Percentiles rank a stretch among this genome's conserved stretches.
Conservation (phyloP, 1,140 invertebrate genomes). For the Choristoneura fumiferana region DNA sequence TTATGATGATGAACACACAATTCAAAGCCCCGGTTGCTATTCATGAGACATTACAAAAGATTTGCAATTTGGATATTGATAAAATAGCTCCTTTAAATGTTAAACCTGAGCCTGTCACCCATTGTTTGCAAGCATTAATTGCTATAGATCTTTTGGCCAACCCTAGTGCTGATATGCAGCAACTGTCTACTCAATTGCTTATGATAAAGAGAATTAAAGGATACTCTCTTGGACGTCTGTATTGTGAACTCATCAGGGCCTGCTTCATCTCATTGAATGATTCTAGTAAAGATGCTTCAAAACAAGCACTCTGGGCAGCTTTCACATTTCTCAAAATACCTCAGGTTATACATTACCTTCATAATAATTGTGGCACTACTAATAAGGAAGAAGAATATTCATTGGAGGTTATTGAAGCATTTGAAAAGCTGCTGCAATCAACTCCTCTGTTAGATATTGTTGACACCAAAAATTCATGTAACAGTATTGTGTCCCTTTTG, state of each 20-base stretch:
- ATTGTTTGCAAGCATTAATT: conserved; percentile 86
- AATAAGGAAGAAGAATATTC: conserved; percentile 82
- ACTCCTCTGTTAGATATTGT: conserved; percentile 92
- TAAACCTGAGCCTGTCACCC: conserved; percentile 83
- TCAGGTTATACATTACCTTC: conserved; percentile 86
- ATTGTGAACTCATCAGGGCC: conserved; percentile 93
- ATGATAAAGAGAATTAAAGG: conserved; percentile 91
- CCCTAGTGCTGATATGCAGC: conserved; percentile 86
- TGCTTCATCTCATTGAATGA: conserved; percentile 93
- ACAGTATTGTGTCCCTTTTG: conserved; percentile 90
- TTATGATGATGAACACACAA: conserved; percentile 80
- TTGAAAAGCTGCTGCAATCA: conserved; percentile 90
- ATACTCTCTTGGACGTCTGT: conserved; percentile 84
- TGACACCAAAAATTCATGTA: conserved; percentile 93
- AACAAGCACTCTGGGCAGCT: conserved; percentile 94
- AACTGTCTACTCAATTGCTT: conserved; percentile 88
- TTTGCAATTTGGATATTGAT: conserved; percentile 82
- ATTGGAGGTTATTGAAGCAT: conserved; percentile 87
- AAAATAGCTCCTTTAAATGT: conserved; percentile 79
- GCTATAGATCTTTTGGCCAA: conserved; percentile 87
- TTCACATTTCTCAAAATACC: conserved; percentile 96
- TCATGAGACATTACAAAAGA: conserved; percentile 81
- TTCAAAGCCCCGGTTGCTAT: conserved; percentile 79
- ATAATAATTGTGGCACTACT: conserved; percentile 75
- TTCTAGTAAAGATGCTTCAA: conserved; percentile 84